Percentiles rank a stretch among this genome's conserved stretches.
phyloP scores from a whole-genome alignment of 2,113 vertebrate genomes.

The Pollimyrus isidori region DNA sequence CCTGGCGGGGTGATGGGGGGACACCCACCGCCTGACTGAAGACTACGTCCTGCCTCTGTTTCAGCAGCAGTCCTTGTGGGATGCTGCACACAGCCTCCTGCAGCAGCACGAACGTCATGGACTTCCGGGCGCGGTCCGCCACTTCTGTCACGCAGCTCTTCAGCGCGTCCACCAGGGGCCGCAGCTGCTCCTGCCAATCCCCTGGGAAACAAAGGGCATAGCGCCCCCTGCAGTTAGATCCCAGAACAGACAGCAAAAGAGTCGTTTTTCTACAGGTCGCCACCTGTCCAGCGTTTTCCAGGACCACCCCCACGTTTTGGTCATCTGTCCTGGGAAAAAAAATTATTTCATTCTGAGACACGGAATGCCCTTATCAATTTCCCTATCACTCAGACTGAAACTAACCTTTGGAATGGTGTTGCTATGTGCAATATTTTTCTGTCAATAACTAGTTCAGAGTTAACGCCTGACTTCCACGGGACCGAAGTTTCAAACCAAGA shows the following conservation, averaged over 20 bases:
- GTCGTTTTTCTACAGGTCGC: neutral
- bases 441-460: neutral
- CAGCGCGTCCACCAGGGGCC: slow-evolving; percentile 71
- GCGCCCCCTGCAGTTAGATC: neutral
- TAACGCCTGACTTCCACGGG: neutral
- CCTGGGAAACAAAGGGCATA: slow-evolving; percentile 44
- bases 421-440: neutral
- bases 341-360: neutral
- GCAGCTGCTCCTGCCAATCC: slow-evolving; percentile 83
- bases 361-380: neutral
- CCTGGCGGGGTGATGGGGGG: neutral
- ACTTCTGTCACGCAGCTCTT: slow-evolving; percentile 87
- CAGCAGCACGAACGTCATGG: slow-evolving; percentile 87
- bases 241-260: neutral
- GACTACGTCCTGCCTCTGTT: slow-evolving; percentile 84
- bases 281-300: neutral
- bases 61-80: slow-evolving; percentile 80
- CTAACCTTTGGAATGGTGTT: neutral
- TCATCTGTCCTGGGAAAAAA: neutral
- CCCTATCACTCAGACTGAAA: neutral
- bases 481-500: neutral
- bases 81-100: slow-evolving; percentile 87
- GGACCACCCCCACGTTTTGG: neutral
- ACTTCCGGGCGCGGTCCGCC: slow-evolving; percentile 77
- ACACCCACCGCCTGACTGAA: slow-evolving; percentile 92